Percentiles rank a stretch among this genome's conserved stretches.
phyloP scores from a whole-genome alignment of 2,888 invertebrate species.

The Xylocampa areola region DNA sequence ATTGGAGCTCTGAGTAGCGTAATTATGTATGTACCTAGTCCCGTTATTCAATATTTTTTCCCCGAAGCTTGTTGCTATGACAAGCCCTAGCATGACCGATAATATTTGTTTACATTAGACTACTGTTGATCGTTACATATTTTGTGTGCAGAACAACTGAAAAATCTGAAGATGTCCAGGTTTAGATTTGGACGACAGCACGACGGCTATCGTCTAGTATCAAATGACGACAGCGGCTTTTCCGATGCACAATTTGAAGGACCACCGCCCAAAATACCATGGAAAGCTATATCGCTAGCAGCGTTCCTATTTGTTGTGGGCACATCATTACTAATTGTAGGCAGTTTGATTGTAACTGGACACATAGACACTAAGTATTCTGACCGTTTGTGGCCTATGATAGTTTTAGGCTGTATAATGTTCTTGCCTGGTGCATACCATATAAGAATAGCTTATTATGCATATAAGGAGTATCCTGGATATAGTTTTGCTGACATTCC shows the following conservation, averaged over 20 bases:
- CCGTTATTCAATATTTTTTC: too few species aligned
- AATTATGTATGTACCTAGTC: not conserved
- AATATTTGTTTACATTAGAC: not conserved
- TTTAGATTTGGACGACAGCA: constrained; percentile 89
- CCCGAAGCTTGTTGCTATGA: too few species aligned
- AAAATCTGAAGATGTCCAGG: constrained; percentile 88
- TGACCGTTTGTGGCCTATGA: constrained; percentile 96
- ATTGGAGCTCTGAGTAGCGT: constrained; percentile 4
- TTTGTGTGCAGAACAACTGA: constrained; percentile 68
- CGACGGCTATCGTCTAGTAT: constrained; percentile 90
- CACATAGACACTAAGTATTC: constrained; percentile 95
- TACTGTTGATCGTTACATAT: constrained; percentile 6
- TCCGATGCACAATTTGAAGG: constrained; percentile 92
- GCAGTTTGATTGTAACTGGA: constrained; percentile 94
- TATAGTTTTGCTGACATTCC: constrained; percentile 97
- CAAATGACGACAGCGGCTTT: constrained; percentile 91
- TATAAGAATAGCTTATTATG: constrained; percentile 95
- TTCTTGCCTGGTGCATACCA: constrained; percentile 98
- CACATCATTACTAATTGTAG: constrained; percentile 92
- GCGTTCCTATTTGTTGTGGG: constrained; percentile 94
- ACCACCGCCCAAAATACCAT: constrained; percentile 93
- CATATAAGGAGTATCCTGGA: constrained; percentile 95
- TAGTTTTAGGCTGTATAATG: constrained; percentile 96
- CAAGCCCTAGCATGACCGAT: too few species aligned
- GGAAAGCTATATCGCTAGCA: constrained; percentile 95